phyloP scores from a whole-genome alignment of 2,113 vertebrate genomes.

The Brachyhypopomus gauderio region DNA sequence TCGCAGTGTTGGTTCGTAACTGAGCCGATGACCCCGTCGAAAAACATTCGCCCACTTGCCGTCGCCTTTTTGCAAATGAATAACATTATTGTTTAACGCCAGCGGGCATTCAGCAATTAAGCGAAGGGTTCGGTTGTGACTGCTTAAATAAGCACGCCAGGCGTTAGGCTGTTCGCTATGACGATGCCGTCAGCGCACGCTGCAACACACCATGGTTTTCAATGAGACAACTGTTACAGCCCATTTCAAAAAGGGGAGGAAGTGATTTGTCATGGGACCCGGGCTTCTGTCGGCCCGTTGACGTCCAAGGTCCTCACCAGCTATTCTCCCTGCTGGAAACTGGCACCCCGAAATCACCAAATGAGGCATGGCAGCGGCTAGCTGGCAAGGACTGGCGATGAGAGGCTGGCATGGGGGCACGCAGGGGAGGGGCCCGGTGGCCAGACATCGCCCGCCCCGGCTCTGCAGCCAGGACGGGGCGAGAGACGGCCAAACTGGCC shows the following conservation, averaged over 20 bases:
- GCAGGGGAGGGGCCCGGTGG: constrained; percentile 33
- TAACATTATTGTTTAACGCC: neutral
- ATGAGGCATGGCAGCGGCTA: constrained; percentile 45
- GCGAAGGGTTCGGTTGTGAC: constrained; percentile 6
- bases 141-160: constrained; percentile 22
- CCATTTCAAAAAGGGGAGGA: constrained; percentile 25
- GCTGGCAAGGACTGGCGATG: constrained; percentile 46
- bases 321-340: constrained; percentile 41
- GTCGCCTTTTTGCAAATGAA: neutral
- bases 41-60: neutral
- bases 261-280: constrained; percentile 44
- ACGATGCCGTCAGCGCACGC: neutral
- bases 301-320: constrained; percentile 48
- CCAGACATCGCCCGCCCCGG: constrained; percentile 10
- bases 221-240: constrained; percentile 11
- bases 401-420: constrained; percentile 27
- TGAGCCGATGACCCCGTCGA: neutral
- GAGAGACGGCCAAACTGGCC: constrained; percentile 38
- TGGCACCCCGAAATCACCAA: constrained; percentile 47
- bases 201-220: neutral
- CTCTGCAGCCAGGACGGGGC: constrained; percentile 45
- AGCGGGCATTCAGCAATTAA: constrained; percentile 23
- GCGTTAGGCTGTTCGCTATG: neutral
- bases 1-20: no score
- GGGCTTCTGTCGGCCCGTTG: constrained; percentile 21